A percentile compares a stretch with the other conserved stretches of the same genome.
Evolutionary conservation across 1,140 invertebrate genomes (phyloP).

Genomic region (Drosophila nigromelanica): DNA sequence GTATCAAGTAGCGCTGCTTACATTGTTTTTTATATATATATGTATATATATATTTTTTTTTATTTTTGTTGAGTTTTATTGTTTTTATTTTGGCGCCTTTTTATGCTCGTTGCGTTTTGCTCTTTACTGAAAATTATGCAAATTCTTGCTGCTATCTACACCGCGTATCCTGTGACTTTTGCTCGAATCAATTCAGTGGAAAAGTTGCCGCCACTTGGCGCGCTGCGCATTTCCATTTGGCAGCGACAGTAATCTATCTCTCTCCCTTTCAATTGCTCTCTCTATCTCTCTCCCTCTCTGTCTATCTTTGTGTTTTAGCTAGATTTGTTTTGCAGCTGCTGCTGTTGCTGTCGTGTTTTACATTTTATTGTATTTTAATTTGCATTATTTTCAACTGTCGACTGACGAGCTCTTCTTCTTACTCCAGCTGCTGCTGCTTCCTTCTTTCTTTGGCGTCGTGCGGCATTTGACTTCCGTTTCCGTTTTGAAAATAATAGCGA

Average conservation of each 20-base stretch:
- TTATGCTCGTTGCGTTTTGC: constrained; percentile 56
- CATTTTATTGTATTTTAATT: constrained; percentile 82
- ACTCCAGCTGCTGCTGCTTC: not conserved
- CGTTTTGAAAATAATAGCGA: constrained; percentile 40
- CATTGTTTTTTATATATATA: constrained; percentile 11
- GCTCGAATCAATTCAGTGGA: constrained; percentile 79
- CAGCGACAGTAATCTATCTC: constrained; percentile 19
- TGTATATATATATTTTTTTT: constrained; percentile 1
- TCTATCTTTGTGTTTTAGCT: not conserved
- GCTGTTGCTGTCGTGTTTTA: constrained; percentile 56
- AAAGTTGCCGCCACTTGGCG: constrained; percentile 68
- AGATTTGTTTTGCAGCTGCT: constrained; percentile 18
- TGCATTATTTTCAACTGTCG: constrained; percentile 71
- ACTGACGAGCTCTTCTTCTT: constrained; percentile 28
- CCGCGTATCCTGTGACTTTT: constrained; percentile 26
- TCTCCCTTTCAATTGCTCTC: not conserved
- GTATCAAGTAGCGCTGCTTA: constrained; percentile 2
- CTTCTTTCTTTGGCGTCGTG: constrained; percentile 4
- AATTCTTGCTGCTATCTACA: constrained; percentile 50
- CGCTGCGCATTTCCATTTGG: constrained; percentile 51
- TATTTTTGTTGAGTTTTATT: constrained; percentile 22
- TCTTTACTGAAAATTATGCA: constrained; percentile 72
- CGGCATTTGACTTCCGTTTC: constrained; percentile 68
- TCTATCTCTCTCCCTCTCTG: not conserved
- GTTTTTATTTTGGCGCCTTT: constrained; percentile 67